phyloP scores from a whole-genome alignment of 2,797 vertebrate genomes.

The Notamacropus eugenii region DNA sequence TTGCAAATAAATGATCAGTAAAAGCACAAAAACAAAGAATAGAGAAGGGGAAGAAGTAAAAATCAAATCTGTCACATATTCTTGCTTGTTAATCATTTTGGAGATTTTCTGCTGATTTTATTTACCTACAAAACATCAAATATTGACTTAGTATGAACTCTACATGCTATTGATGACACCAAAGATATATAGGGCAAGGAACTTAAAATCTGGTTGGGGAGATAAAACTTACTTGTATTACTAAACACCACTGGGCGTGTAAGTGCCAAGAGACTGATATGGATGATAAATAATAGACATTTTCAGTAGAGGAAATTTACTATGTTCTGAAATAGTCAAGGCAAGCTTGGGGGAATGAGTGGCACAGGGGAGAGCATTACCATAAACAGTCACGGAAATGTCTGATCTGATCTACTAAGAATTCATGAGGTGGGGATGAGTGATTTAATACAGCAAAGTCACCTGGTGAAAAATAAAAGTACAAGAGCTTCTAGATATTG shows the following conservation, averaged over 20 bases:
- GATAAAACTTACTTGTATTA: background rate
- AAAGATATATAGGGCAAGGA: background rate
- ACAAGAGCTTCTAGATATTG: background rate
- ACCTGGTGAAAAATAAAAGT: background rate
- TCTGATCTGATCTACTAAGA: background rate
- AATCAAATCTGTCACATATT: background rate
- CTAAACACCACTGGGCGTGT: background rate
- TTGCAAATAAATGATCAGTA: background rate
- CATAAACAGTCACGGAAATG: background rate
- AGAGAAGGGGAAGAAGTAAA: background rate
- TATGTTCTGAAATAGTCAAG: background rate
- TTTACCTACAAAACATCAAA: background rate
- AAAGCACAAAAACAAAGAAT: background rate
- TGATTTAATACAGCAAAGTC: background rate
- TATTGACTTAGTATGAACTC: background rate
- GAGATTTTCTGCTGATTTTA: background rate
- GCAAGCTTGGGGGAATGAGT: background rate
- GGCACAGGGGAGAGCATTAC: background rate
- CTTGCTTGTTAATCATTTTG: background rate
- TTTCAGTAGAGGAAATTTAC: background rate
- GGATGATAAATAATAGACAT: background rate
- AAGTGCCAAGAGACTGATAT: background rate
- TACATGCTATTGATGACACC: background rate
- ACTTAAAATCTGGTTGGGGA: background rate
- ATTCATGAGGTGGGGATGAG: background rate